phyloP scores from a whole-genome alignment of 2,113 vertebrate genomes.

The Cettia cetti region DNA sequence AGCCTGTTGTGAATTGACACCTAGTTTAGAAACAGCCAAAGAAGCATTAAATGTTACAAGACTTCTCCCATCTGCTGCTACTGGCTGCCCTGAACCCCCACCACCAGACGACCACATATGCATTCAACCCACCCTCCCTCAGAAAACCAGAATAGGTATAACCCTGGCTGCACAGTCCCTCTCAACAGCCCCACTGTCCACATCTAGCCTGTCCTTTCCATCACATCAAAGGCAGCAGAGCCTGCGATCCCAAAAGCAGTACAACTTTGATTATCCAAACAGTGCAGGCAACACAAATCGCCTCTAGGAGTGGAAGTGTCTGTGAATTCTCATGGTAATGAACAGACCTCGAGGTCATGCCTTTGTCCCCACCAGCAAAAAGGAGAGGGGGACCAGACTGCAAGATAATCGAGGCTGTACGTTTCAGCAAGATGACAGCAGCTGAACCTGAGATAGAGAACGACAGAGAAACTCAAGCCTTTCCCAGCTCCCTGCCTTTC shows the following conservation, averaged over 20 bases:
- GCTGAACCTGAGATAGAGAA: slow-evolving; percentile 35
- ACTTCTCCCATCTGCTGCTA: slow-evolving; percentile 80
- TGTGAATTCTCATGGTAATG: not conserved
- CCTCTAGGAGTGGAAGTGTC: not conserved
- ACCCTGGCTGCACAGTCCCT: not conserved
- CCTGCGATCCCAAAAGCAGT: not conserved
- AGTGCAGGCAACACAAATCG: not conserved
- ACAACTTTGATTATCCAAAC: slow-evolving; percentile 19
- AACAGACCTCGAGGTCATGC: not conserved
- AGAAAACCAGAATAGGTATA: not conserved
- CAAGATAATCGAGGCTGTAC: slow-evolving; percentile 8
- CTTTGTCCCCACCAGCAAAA: not conserved
- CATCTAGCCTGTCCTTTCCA: slow-evolving; percentile 22
- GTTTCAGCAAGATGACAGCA: not conserved
- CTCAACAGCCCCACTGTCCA: not conserved
- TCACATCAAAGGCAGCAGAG: not conserved
- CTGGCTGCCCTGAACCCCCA: slow-evolving; percentile 65
- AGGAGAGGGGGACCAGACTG: not conserved
- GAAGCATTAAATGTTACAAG: slow-evolving; percentile 98
- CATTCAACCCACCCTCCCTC: not conserved
- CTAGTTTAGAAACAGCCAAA: slow-evolving; percentile 99
- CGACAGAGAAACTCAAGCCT: slow-evolving; percentile 42
- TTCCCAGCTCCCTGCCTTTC: slow-evolving; percentile 48
- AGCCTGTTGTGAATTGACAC: slow-evolving; percentile 99
- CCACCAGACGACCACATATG: not conserved